Conservation (phyloP, 1,140 invertebrate genomes). For the Drosophila kanapiae region DNA sequence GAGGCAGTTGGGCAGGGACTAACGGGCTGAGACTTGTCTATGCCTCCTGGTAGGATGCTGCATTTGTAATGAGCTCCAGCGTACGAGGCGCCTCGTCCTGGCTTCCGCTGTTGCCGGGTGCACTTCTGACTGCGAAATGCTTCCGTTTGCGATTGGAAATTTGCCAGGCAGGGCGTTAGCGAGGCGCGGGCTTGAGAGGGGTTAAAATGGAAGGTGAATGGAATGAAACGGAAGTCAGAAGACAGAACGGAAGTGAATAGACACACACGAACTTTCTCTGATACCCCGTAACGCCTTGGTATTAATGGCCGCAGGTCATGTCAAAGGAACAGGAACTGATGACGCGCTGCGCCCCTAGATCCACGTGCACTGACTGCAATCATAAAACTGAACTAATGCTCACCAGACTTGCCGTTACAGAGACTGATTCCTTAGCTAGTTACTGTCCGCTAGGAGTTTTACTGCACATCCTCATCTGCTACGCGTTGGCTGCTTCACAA, state of each 20-base stretch:
- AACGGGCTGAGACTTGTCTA: slow-evolving; percentile 14
- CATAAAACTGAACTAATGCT: slow-evolving; percentile 47
- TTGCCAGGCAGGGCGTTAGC: slow-evolving; percentile 30
- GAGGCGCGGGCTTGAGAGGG: slow-evolving; percentile 11
- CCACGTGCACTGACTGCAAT: slow-evolving; percentile 72
- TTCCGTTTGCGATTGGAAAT: slow-evolving; percentile 67
- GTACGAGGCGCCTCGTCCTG: slow-evolving; percentile 54
- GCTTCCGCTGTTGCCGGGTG: slow-evolving; percentile 59
- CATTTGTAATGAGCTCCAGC: slow-evolving; percentile 71
- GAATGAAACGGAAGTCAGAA: slow-evolving; percentile 49
- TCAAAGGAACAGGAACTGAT: slow-evolving; percentile 75
- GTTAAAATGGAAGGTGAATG: slow-evolving; percentile 63
- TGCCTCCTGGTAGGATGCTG: slow-evolving; percentile 38
- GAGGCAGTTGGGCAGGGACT: not conserved
- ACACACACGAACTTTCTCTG: slow-evolving; percentile 46
- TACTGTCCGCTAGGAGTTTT: slow-evolving; percentile 16
- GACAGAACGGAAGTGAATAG: slow-evolving; percentile 57
- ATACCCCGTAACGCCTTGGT: slow-evolving; percentile 24
- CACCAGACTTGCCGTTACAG: not conserved
- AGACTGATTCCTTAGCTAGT: slow-evolving; percentile 10
- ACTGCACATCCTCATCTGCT: not conserved
- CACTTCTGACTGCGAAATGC: slow-evolving; percentile 58
- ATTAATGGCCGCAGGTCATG: slow-evolving; percentile 72
- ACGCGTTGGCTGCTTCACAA: slow-evolving; percentile 1
- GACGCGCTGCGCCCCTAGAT: slow-evolving; percentile 56